These are phyloP conservation scores for Morpho achilles DNA, from an alignment of 2,888 invertebrate species.

Conservation along the genomic window DNA sequence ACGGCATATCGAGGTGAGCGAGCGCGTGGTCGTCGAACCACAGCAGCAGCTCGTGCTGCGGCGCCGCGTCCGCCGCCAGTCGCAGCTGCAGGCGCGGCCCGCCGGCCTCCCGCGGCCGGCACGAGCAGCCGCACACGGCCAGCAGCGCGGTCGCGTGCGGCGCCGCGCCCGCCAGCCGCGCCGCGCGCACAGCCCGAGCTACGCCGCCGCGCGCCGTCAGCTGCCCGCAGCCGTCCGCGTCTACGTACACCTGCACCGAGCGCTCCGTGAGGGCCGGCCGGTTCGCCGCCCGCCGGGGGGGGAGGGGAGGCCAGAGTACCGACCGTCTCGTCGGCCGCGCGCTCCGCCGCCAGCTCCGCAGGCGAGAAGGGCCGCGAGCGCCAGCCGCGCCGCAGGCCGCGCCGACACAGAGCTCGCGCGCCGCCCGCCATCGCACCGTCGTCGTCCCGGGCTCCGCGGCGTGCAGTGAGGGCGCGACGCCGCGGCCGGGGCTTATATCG, in stretches of 20 bases:
- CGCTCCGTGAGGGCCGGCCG: constrained; percentile 25
- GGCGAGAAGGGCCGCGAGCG: constrained; percentile 41
- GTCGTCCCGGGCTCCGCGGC: neutral
- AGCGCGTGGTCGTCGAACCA: constrained; percentile 92
- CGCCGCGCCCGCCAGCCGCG: constrained; percentile 31
- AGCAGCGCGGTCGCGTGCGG: constrained; percentile 27
- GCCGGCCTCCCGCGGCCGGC: constrained; percentile 24
- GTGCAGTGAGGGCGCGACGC: neutral
- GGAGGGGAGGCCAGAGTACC: constrained; percentile 11
- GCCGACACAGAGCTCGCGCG: constrained; percentile 39
- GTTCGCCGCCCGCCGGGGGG: constrained; percentile 32
- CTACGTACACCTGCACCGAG: constrained; percentile 44
- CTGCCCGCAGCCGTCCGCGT: constrained; percentile 35
- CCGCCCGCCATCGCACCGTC: constrained; percentile 9
- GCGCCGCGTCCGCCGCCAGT: constrained; percentile 57
- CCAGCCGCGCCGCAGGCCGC: constrained; percentile 47
- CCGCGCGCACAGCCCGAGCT: constrained; percentile 27
- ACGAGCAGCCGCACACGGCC: constrained; percentile 28
- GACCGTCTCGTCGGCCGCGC: constrained; percentile 4
- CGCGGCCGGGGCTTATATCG: neutral
- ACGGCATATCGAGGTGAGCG: constrained; percentile 86
- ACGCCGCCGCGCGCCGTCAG: constrained; percentile 29
- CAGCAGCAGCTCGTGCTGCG: constrained; percentile 85
- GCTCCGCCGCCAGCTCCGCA: constrained; percentile 40
- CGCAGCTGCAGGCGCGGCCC: constrained; percentile 47